Evolutionary conservation across 2,888 invertebrate species (phyloP), one percentile per base, ranked within the genome.

Genomic region (Nineta flava): DNA sequence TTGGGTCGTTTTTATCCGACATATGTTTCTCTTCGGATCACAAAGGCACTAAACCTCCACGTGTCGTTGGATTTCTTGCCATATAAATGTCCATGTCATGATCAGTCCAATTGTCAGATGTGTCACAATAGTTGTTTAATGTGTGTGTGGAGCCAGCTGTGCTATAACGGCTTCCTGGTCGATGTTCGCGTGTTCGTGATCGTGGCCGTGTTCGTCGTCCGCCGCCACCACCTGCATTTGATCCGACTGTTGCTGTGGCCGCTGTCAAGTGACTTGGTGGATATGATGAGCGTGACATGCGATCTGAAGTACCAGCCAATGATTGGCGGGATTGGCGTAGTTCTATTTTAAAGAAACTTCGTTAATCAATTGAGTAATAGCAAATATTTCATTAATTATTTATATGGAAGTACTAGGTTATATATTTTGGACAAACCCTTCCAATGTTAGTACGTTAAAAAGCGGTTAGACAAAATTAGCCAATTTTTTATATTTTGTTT

Each of bases 71-170:
- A 71, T 92, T 91, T 61, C 91, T 79, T 52, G 91, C 86, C 83
- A 91, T 90, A 69, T 93, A 92, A 61, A 92, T 91, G 60, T 92
- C 92, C 86, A 92, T 90, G 64, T 92, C 92, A 66, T 92, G 91
- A 68, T 92, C 92, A 58, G 92, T 91, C 92, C 92, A 93, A 66
- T 86, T 86, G 65, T 88, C 87, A 66, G 87, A 87, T 47, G 86
- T 84, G 64, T 88, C 90, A 65, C 87, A 87, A 66, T 87, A 88
- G 65, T 87, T 81, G 62, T 81, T 87, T 60, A 87, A 73, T 44
- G 87, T 87, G 58, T 87, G 80, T 45, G 80, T 81, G 26, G 87
- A 87, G 56, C 87, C 87, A 53, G 85, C 83, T 54, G 83, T 73
- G 59, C 82, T 81, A 63, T 77, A 77, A 59, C 88, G 76, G 69